phyloP scores from a whole-genome alignment of 2,888 invertebrate genomes.

The Sipha maydis region DNA sequence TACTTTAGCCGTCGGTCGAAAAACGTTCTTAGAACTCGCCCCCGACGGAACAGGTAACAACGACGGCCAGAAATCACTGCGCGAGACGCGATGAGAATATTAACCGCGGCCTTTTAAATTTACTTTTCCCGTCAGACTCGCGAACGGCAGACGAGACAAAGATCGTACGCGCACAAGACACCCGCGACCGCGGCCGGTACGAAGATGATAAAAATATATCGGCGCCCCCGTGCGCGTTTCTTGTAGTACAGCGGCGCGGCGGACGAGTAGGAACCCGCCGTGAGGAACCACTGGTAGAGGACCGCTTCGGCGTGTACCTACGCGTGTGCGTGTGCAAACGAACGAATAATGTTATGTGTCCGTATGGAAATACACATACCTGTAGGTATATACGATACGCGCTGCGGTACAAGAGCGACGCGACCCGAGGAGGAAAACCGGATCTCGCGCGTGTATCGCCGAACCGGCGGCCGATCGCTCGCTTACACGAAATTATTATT shows the following conservation, averaged over 20 bases:
- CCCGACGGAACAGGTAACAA: too few species aligned
- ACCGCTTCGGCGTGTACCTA: not conserved
- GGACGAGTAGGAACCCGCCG: not conserved
- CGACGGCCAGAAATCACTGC: too few species aligned
- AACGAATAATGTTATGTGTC: not conserved
- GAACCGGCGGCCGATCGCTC: constrained; percentile 2
- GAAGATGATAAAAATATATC: too few species aligned
- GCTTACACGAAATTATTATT: not conserved
- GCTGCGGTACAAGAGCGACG: not conserved
- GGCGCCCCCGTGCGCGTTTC: too few species aligned
- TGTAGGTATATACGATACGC: not conserved
- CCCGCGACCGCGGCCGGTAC: too few species aligned
- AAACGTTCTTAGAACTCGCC: too few species aligned
- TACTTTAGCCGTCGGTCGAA: too few species aligned
- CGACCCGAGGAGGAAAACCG: constrained; percentile 35
- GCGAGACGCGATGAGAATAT: too few species aligned
- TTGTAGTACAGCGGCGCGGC: too few species aligned
- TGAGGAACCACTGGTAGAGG: constrained; percentile 3
- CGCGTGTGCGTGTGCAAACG: not conserved
- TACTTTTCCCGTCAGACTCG: too few species aligned
- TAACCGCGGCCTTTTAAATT: too few species aligned
- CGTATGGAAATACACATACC: not conserved
- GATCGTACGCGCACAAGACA: not conserved
- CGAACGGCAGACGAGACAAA: not conserved
- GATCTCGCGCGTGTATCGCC: constrained; percentile 20